Percentiles rank a stretch among this genome's conserved stretches.
These are phyloP conservation scores for Agrypnus murinus DNA, from an alignment of 2,888 invertebrate genomes.

Conservation along the genomic window DNA sequence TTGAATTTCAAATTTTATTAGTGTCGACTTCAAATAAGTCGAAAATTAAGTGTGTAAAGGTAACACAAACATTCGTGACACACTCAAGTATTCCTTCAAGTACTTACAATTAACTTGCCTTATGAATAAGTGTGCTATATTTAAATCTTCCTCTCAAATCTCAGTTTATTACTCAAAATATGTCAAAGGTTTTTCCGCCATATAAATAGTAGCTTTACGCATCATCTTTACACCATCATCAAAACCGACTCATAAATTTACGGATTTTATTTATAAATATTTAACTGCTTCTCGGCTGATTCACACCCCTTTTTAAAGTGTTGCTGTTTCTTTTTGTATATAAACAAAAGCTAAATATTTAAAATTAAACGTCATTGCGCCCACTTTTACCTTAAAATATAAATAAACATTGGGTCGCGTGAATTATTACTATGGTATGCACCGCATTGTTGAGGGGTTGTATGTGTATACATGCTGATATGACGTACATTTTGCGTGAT, in stretches of 20 bases:
- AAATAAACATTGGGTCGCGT: constrained; percentile 30
- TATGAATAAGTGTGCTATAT: background rate
- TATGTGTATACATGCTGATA: background rate
- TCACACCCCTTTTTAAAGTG: constrained; percentile 25
- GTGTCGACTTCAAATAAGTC: no score
- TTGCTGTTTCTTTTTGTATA: background rate
- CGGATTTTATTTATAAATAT: constrained; percentile 39
- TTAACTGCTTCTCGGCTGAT: constrained; percentile 4
- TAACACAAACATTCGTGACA: no score
- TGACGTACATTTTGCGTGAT: constrained; percentile 29
- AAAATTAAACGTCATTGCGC: background rate
- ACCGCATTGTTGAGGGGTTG: constrained; percentile 21
- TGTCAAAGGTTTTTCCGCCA: constrained; percentile 46
- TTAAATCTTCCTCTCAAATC: constrained; percentile 18
- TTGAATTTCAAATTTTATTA: no score
- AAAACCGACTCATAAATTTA: constrained; percentile 28
- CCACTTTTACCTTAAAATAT: constrained; percentile 7
- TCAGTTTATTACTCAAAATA: constrained; percentile 27
- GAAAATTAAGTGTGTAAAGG: no score
- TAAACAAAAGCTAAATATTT: constrained; percentile 1
- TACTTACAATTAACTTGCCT: no score
- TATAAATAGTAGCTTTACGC: constrained; percentile 41
- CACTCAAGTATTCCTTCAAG: no score
- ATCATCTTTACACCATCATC: constrained; percentile 26
- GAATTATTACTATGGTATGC: constrained; percentile 36